Evolutionary conservation across 2,113 vertebrate species (phyloP).

Genomic region (Ophiodon elongatus): DNA sequence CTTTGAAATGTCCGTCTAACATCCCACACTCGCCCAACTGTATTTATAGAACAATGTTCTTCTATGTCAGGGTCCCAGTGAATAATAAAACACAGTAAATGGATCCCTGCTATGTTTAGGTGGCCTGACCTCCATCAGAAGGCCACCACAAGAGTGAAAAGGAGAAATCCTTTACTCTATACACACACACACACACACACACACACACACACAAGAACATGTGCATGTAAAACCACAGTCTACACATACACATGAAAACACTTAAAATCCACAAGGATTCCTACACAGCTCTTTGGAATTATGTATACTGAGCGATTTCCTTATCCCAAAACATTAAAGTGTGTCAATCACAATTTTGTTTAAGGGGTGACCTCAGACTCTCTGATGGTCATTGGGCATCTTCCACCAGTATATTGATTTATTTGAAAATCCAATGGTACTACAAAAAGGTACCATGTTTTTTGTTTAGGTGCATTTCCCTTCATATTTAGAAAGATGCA

Average conservation of each 20-base stretch:
- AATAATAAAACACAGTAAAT: conserved; percentile 82
- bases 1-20: conserved; percentile 50
- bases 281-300: conserved; percentile 6
- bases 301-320: background rate
- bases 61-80: conserved; percentile 72
- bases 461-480: background rate
- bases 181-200: background rate
- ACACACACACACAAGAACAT: background rate
- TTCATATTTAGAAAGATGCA: conserved; percentile 2
- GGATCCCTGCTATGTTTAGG: conserved; percentile 79
- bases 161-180: conserved; percentile 44
- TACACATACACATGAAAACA: background rate
- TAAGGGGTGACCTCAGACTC: background rate
- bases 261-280: background rate
- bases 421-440: background rate
- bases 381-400: background rate
- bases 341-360: background rate
- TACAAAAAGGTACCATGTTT: background rate
- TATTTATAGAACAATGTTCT: conserved; percentile 82
- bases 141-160: conserved; percentile 60
- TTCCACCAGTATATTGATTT: background rate
- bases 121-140: conserved; percentile 75
- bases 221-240: background rate
- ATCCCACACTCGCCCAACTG: conserved; percentile 33
- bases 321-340: background rate